A percentile compares a stretch with the other conserved stretches of the same genome.
Conservation (phyloP, 1,140 invertebrate genomes). For the Apocrypta bakeri region DNA sequence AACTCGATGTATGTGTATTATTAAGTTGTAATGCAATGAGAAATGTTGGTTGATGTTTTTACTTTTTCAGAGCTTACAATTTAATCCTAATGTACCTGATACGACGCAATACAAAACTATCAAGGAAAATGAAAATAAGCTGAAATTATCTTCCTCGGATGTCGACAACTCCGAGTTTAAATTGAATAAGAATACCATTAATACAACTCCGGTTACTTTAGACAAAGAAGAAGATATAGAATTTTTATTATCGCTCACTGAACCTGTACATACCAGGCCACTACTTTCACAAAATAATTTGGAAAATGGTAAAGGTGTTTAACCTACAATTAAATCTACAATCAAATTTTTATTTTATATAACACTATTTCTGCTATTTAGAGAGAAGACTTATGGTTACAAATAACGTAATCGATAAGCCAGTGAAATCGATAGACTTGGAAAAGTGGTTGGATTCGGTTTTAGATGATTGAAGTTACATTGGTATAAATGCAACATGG, state of each 20-base stretch:
- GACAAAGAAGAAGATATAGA: slow-evolving; percentile 59
- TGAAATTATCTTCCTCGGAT: background rate
- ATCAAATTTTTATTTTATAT: slow-evolving; percentile 18
- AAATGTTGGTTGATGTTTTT: background rate
- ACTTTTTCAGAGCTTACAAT: slow-evolving; percentile 33
- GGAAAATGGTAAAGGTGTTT: slow-evolving; percentile 40
- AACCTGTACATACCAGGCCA: slow-evolving; percentile 54
- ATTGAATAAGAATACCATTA: slow-evolving; percentile 12
- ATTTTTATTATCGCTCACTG: slow-evolving; percentile 63
- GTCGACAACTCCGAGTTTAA: no score
- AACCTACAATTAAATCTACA: background rate
- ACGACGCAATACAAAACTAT: slow-evolving; percentile 8
- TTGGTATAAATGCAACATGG: slow-evolving; percentile 18
- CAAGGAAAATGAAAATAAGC: slow-evolving; percentile 4
- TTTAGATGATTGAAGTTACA: slow-evolving; percentile 60
- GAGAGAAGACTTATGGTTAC: slow-evolving; percentile 20
- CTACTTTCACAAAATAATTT: slow-evolving; percentile 34
- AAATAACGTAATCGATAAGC: slow-evolving; percentile 58
- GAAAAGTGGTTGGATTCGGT: slow-evolving; percentile 69
- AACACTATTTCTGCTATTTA: slow-evolving; percentile 13
- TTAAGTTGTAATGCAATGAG: no score
- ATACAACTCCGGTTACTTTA: background rate
- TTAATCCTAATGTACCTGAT: background rate
- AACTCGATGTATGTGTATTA: slow-evolving; percentile 32
- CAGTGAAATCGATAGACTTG: slow-evolving; percentile 64